Base-by-base conservation (phyloP, 35 echinoderm and acorn worm species). In the Holothuria glaberrima region DNA sequence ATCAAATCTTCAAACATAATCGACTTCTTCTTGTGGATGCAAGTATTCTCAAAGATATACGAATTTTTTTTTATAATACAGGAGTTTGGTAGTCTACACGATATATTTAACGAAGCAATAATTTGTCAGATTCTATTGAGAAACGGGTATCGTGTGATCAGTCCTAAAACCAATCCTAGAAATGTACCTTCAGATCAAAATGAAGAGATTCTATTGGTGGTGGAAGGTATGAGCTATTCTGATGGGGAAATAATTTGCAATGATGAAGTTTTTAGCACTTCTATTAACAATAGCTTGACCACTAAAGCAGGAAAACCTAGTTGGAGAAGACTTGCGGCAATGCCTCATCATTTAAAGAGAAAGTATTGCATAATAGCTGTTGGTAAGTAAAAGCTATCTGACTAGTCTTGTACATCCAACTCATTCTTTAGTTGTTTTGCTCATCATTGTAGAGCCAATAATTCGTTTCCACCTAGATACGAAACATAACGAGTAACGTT, bases 331-430 rank as follows among this genome's bases (percentile, higher is more conserved):
- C 67, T 96, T 18, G 77, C 88, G 5, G 44, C 82, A 48, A 86
- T 96, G 91, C 94, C 94, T 14, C 63, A 96, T 71, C 77, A 89
- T 41, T 41, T 87, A 86, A 96, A 96, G 59, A 75, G 91, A 27
- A 96, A 96, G 81, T 92, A 90, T 71, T 91, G 93, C 59, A 85
- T 94, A 57, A 80, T 89, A 22, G 89, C 86, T 12, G 30, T 91
- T 73, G 93, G 93, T 94, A 63, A 88, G 93, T 48, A 16, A 45
- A 76, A 71, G n/a, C n/a, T n/a, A n/a, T n/a, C n/a, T n/a, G n/a
- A n/a, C n/a, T n/a, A n/a, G n/a, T n/a, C n/a, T n/a, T n/a, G n/a
- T n/a, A n/a, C n/a, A n/a, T n/a, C n/a, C n/a, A n/a, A n/a, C n/a
- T n/a, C n/a, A n/a, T n/a, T n/a, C n/a, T n/a, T n/a, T n/a, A n/a